Evolutionary conservation across 2,888 invertebrate species (phyloP), one percentile per base, ranked within the genome.

Genomic region (Nezara viridula): DNA sequence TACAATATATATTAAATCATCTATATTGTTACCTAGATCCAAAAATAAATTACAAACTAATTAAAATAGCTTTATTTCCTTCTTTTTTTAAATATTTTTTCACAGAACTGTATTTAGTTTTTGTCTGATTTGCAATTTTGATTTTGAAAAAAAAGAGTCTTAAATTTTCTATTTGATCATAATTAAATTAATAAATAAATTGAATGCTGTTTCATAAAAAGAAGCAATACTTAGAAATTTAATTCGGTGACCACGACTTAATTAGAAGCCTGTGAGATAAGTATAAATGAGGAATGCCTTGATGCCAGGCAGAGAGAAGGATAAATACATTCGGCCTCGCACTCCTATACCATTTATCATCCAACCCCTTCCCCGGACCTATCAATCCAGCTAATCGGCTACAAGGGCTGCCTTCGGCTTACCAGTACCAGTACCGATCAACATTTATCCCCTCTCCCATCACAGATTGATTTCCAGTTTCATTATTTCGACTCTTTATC

Each of bases 341-440:
- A 14, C 27, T 16, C 27, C 9, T 5, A 14, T 16, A 60, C 27
- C 27, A 60, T 60, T 60, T 16, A 60, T 60, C 27, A 60, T 60
- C 5, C 14, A 16, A 14, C 44, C 60, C 16, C 60, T 5, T 3
- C 27, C 27, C 9, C 14, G 14, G 5, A 27, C 4, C 60, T 27
- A 60, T 60, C 60, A 60, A 60, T 60, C 60, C 60, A 60, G 60
- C 60, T 60, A 60, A 60, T 60, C 27, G 60, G 27, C 27, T 60
- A 60, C 60, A 27, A 27, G 60, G 27, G 27, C 60, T 60, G 2
- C 60, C 60, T 27, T 60, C n/a, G n/a, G 27, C 60, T 60, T 16
- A 27, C 27, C 16, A 5, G 27, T 27, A 27, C 60, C 60, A 27
- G 12, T 12, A 14, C n/a, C 50, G 55, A 6, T 55, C 6, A 9